Percentiles rank a stretch among this genome's conserved stretches.
Conservation (phyloP, 2,797 vertebrate genomes). For the Atherinosoma microstoma region DNA sequence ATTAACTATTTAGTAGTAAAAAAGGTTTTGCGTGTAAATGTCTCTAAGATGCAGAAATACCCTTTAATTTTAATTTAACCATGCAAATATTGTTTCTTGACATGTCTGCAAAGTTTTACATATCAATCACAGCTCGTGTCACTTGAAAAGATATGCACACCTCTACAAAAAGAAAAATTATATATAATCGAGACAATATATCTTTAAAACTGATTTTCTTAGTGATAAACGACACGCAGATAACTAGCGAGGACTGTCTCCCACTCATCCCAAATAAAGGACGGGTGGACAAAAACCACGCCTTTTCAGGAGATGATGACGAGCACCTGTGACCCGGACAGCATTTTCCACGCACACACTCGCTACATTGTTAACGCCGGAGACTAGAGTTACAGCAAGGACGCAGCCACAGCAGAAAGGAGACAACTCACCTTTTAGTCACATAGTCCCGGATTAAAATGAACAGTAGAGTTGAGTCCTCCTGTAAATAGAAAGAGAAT, state of each 20-base stretch:
- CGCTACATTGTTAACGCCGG: constrained; percentile 46
- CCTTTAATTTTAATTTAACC: background rate
- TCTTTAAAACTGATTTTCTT: constrained; percentile 19
- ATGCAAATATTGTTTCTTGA: background rate
- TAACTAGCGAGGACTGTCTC: constrained; percentile 33
- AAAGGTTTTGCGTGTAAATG: background rate
- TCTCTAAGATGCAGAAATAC: background rate
- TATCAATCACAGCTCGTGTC: constrained; percentile 11
- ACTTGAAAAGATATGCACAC: background rate
- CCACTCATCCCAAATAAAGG: constrained; percentile 71
- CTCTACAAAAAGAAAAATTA: background rate
- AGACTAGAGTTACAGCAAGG: constrained; percentile 68
- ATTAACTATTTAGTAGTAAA: constrained; percentile 8
- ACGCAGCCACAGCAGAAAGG: constrained; percentile 67
- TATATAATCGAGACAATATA: background rate
- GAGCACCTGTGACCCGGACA: constrained; percentile 86
- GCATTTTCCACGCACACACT: constrained; percentile 62
- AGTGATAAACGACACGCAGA: constrained; percentile 21
- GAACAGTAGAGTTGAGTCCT: constrained; percentile 62
- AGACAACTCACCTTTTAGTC: constrained; percentile 81
- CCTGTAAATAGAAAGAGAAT: constrained; percentile 75
- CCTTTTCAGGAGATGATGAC: constrained; percentile 85
- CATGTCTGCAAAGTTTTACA: constrained; percentile 7
- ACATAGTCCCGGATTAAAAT: constrained; percentile 73
- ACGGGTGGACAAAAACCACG: constrained; percentile 84